A percentile compares a stretch with the other conserved stretches of the same genome.
These are phyloP conservation scores for Phalanger gymnotis DNA, from an alignment of 2,797 vertebrate species.

Conservation along the genomic window DNA sequence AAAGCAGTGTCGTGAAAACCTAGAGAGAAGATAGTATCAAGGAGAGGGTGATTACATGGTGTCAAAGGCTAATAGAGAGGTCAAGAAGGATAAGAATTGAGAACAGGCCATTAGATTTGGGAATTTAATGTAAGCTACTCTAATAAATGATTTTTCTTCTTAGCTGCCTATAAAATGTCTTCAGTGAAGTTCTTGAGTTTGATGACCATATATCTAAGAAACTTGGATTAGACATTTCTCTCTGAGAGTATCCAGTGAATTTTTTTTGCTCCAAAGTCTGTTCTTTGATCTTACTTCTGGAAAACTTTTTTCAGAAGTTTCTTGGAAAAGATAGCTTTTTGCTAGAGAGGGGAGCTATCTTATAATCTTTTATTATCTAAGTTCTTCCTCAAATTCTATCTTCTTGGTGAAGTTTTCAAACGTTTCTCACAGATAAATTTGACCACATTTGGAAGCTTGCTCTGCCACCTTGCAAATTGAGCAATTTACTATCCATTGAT, in stretches of 20 bases:
- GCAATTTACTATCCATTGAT: neutral
- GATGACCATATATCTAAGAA: neutral
- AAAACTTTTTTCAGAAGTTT: neutral
- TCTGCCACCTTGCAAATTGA: neutral
- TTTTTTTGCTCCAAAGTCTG: neutral
- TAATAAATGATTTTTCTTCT: neutral
- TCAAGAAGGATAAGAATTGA: neutral
- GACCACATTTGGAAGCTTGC: neutral
- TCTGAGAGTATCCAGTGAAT: neutral
- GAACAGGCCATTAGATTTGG: neutral
- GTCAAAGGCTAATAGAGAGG: neutral
- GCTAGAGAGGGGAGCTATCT: neutral
- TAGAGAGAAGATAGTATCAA: neutral
- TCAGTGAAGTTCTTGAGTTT: neutral
- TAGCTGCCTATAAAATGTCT: neutral
- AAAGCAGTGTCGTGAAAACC: neutral
- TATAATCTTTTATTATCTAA: neutral
- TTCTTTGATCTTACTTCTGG: neutral
- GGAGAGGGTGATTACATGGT: neutral
- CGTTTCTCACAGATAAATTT: neutral
- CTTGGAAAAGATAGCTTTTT: neutral
- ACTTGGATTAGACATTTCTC: neutral
- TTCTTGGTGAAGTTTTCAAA: neutral
- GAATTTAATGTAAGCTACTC: neutral
- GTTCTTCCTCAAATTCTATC: neutral